Conservation (phyloP, 2,888 invertebrate species). For the Odontocolon sp. region DNA sequence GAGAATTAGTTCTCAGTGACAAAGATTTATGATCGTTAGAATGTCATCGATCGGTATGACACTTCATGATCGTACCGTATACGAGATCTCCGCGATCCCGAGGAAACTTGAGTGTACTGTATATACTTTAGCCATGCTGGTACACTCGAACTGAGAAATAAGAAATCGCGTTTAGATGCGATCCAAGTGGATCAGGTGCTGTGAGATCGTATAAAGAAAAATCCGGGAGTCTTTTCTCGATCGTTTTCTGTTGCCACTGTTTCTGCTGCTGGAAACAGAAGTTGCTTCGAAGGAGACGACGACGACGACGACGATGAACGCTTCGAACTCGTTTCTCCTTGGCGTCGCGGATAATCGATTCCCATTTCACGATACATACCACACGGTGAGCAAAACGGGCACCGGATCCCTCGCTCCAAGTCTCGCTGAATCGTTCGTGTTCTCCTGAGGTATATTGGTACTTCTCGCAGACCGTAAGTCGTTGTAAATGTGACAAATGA, state of each 20-base stretch:
- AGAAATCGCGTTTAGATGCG: conserved; percentile 37
- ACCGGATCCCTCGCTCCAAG: conserved; percentile 1
- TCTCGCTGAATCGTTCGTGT: neutral
- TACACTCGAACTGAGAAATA: conserved; percentile 19
- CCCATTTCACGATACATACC: conserved; percentile 51
- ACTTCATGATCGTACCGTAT: conserved; percentile 26
- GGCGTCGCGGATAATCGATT: conserved; percentile 56
- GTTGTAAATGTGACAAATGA: conserved; percentile 59
- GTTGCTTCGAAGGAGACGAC: too few relatives aligned
- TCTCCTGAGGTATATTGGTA: conserved; percentile 27
- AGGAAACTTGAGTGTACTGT: neutral
- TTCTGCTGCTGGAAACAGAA: too few relatives aligned
- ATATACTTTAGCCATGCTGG: neutral
- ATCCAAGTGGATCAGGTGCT: conserved; percentile 50
- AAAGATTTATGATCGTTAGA: conserved; percentile 38
- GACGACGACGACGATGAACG: neutral
- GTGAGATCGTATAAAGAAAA: conserved; percentile 53
- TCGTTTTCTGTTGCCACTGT: conserved; percentile 3
- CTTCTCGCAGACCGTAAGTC: conserved; percentile 36
- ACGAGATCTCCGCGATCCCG: conserved; percentile 2
- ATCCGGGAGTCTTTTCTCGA: conserved; percentile 47
- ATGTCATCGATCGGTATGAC: conserved; percentile 44
- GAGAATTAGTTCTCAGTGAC: conserved; percentile 23
- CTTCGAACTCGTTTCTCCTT: conserved; percentile 48
- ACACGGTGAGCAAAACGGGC: neutral